Evolutionary conservation across 2,888 invertebrate genomes (phyloP).

Genomic region (Nomada goodeniana): DNA sequence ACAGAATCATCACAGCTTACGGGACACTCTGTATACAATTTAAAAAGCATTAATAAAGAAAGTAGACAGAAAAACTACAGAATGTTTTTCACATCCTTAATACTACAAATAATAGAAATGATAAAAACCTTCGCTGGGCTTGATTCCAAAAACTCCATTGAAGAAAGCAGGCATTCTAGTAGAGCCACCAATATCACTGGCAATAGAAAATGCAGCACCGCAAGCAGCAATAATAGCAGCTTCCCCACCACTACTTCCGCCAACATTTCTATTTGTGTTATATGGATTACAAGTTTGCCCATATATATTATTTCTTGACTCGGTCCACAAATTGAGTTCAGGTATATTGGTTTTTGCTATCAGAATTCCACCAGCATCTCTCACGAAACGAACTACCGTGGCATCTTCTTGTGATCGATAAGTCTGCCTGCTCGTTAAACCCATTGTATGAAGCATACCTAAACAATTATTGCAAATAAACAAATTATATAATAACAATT

Average conservation of each 20-base stretch:
- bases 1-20: too few species aligned
- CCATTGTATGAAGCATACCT: slow-evolving; percentile 88
- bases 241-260: slow-evolving; percentile 97
- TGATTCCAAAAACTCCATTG: slow-evolving; percentile 95
- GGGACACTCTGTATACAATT: too few species aligned
- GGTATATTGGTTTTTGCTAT: slow-evolving; percentile 97
- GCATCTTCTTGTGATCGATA: slow-evolving; percentile 90
- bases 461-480: slow-evolving; percentile 13
- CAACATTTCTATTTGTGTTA: slow-evolving; percentile 92
- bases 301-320: slow-evolving; percentile 94
- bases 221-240: slow-evolving; percentile 91
- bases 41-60: neutral
- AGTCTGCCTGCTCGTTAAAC: slow-evolving; percentile 87
- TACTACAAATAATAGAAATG: slow-evolving; percentile 75
- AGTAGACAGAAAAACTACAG: neutral
- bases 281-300: slow-evolving; percentile 97
- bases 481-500: neutral
- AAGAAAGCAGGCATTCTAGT: slow-evolving; percentile 96
- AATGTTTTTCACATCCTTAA: neutral
- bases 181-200: slow-evolving; percentile 98
- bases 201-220: slow-evolving; percentile 93
- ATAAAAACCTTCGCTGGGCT: slow-evolving; percentile 88
- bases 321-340: slow-evolving; percentile 96
- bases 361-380: slow-evolving; percentile 93
- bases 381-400: slow-evolving; percentile 89